phyloP scores from a whole-genome alignment of 1,140 invertebrate species.

The Grapholita molesta region DNA sequence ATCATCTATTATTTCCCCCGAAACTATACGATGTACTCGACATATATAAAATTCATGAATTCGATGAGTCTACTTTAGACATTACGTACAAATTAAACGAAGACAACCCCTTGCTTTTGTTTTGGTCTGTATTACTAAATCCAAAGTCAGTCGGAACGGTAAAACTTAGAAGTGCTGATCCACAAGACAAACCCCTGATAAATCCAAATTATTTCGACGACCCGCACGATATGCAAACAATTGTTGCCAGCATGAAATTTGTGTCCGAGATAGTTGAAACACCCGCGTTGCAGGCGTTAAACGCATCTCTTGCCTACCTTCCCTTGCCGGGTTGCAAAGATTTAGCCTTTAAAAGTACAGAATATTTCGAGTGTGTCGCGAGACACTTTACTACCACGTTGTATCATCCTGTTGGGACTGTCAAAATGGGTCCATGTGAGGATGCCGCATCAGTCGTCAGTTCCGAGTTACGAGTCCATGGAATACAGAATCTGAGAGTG shows the following conservation, averaged over 20 bases:
- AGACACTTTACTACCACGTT: slow-evolving; percentile 80
- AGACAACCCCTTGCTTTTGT: slow-evolving; percentile 49
- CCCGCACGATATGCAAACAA: slow-evolving; percentile 81
- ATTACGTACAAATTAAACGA: slow-evolving; percentile 49
- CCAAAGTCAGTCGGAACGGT: slow-evolving; percentile 62
- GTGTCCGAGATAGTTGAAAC: slow-evolving; percentile 53
- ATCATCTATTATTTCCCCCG: slow-evolving; percentile 19
- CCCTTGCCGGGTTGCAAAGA: neutral
- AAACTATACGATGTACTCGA: neutral
- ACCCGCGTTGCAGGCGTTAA: slow-evolving; percentile 44
- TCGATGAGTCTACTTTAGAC: slow-evolving; percentile 51
- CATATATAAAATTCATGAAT: slow-evolving; percentile 36
- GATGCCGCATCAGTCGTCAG: slow-evolving; percentile 82
- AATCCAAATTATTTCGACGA: slow-evolving; percentile 87
- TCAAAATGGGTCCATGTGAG: slow-evolving; percentile 80
- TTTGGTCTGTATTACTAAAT: slow-evolving; percentile 57
- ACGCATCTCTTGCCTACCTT: slow-evolving; percentile 41
- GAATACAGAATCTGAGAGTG: slow-evolving; percentile 79
- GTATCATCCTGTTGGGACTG: slow-evolving; percentile 81
- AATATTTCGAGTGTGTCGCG: slow-evolving; percentile 82
- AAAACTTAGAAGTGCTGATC: slow-evolving; percentile 48
- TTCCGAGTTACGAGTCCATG: slow-evolving; percentile 78
- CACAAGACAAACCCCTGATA: slow-evolving; percentile 81
- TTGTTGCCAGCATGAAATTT: slow-evolving; percentile 80
- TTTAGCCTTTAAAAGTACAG: slow-evolving; percentile 56